Percentiles rank a stretch among this genome's conserved stretches.
These are phyloP conservation scores for Emydocephalus ijimae DNA, from an alignment of 2,113 vertebrate species.

Conservation along the genomic window DNA sequence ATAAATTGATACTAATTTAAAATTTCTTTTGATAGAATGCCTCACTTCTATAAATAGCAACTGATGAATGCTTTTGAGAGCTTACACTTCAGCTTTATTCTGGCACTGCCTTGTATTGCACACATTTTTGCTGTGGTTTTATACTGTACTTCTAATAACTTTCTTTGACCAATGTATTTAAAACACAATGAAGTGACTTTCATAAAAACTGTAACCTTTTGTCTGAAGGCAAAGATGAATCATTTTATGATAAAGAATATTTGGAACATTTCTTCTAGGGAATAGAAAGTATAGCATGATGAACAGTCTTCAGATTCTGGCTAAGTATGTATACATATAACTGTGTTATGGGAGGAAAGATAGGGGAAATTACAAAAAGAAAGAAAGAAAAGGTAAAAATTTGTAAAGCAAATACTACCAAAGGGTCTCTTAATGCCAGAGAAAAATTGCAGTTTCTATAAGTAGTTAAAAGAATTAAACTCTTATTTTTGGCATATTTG, in stretches of 20 bases:
- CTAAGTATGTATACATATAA: not conserved
- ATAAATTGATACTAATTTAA: constrained; percentile 23
- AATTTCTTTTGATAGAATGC: constrained; percentile 25
- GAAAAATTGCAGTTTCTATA: not conserved
- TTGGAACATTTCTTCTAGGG: not conserved
- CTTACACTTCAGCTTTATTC: not conserved
- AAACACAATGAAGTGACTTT: constrained; percentile 33
- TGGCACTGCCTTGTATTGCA: constrained; percentile 42
- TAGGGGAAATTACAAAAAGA: not conserved
- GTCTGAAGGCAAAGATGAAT: constrained; percentile 25
- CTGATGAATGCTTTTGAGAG: constrained; percentile 21
- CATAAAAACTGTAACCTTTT: constrained; percentile 53
- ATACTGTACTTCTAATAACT: constrained; percentile 55
- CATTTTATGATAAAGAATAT: constrained; percentile 13
- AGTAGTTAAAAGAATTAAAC: not conserved
- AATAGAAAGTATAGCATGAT: fast-evolving
- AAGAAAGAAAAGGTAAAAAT: not conserved
- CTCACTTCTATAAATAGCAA: constrained; percentile 18
- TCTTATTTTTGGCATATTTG: not conserved
- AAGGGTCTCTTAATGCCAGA: not conserved
- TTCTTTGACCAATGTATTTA: constrained; percentile 54
- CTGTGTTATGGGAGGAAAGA: not conserved
- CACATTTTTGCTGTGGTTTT: constrained; percentile 46
- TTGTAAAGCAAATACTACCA: not conserved
- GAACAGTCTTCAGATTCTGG: fast-evolving